Evolutionary conservation across 1,140 invertebrate genomes (phyloP).

Genomic region (Drosophila elegans): DNA sequence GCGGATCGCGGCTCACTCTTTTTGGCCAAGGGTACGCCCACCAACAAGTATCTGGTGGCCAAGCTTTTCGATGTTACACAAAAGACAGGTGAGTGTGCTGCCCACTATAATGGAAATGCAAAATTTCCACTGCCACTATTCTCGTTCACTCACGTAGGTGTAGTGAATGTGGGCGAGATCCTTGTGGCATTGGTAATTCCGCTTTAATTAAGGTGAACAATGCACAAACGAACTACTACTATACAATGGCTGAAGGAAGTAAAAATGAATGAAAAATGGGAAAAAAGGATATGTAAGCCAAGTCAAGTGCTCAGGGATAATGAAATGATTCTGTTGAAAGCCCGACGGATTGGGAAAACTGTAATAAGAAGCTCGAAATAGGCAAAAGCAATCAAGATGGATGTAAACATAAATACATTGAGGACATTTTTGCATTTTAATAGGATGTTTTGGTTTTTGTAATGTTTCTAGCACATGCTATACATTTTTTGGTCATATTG

Average conservation of each 20-base stretch:
- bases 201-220: constrained; percentile 57
- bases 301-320: constrained; percentile 21
- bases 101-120: constrained; percentile 21
- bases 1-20: constrained; percentile 95
- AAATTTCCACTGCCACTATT: constrained; percentile 22
- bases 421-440: not conserved
- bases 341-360: not conserved
- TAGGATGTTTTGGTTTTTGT: not conserved
- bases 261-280: constrained; percentile 30
- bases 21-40: constrained; percentile 91
- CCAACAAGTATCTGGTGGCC: constrained; percentile 92
- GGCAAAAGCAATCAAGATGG: not conserved
- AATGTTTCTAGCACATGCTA: too few species aligned
- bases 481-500: too few species aligned
- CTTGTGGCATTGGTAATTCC: constrained; percentile 37
- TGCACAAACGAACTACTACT: constrained; percentile 31
- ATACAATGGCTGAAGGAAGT: constrained; percentile 29
- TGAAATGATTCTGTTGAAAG: constrained; percentile 5
- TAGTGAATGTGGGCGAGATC: constrained; percentile 15
- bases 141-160: not conserved
- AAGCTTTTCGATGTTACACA: constrained; percentile 97
- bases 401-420: not conserved
- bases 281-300: constrained; percentile 5
- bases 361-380: not conserved
- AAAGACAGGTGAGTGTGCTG: constrained; percentile 88